Evolutionary conservation across 2,113 vertebrate genomes (phyloP), one percentile per base, ranked within the genome.

Genomic region (Phalacrocorax brasilianus): DNA sequence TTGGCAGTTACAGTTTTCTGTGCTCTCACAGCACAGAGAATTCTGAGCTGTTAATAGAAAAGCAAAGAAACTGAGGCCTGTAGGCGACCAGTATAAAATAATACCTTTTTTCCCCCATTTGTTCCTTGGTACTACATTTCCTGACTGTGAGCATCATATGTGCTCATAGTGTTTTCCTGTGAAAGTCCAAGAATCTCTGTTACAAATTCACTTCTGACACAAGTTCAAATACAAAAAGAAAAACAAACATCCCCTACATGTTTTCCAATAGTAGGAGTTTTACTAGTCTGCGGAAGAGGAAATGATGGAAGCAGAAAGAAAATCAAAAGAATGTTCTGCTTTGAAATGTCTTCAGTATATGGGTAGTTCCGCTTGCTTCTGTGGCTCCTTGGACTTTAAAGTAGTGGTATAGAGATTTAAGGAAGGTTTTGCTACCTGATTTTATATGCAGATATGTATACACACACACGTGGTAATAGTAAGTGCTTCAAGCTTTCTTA

Each of bases 311-410:
- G 28, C 44, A 56, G 56, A 67, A 62, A 12, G 18, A 67, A 65
- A 49, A 45, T 24, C 1, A 11, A 44, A 65, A 45, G 3, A 8
- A 16, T 76, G 62, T 76, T 92, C 19, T 88, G 27, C 32, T 94
- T 72, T 26, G n/a, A 42, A 1, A 26, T 38, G 2, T 33, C 8
- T n/a, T 74, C 40, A 23, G 44, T 27, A 0, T 19, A 5, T 5
- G 70, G 30, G 17, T n/a, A 35, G 23, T 80, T 81, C n/a, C 33
- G 24, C 40, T 91, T 2, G 3, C 16, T 55, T 66, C 55, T 3
- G 0, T 21, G 18, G 19, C 26, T 88, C 13, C 45, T 70, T 2
- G 0, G 49, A 7, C 53, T 83, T 76, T 27, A 9, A 40, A 20
- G 4, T n/a, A 27, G 20, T 56, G 30, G 0, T 73, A 5, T 7